Base-by-base conservation (phyloP, 2,797 vertebrate genomes). In the Chaetophractus vellerosus region DNA sequence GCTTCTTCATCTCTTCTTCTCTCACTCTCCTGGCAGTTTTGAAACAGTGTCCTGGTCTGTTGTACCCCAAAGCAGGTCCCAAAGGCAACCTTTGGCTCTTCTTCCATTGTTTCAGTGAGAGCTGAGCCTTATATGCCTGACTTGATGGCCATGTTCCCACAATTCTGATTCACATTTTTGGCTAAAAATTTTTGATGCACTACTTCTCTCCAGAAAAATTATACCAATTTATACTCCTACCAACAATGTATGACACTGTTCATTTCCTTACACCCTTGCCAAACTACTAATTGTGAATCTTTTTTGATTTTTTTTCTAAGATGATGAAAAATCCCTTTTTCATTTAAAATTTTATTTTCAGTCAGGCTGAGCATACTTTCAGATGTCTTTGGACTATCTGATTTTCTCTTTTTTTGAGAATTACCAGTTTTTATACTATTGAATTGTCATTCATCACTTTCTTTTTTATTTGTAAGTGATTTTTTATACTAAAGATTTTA, bases 401-500 rank as follows among this genome's bases (percentile, higher is more conserved):
- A 64, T 86, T 66, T 78, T 81, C 28, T 76, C 19, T 76, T 93
- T 74, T 84, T 84, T 84, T n/a, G 71, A 87, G 74, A 87, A 68
- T 80, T 57, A 55, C 8, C 28, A 38, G 5, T 74, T 87, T 19
- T 55, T 71, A 24, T 71, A 63, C 26, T 87, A 6, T 78, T 72
- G 55, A 68, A 45, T 64, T 74, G 16, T 88, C 72, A 87, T 90
- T 82, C n/a, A 57, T 90, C 23, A 84, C 38, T 80, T 85, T 33
- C 21, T 72, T 71, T 48, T 19, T 41, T 26, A 64, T 88, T 88
- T 81, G 2, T 88, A 88, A 82, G 23, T 82, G 33, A 45, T 88
- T 82, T 95, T 85, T 79, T 69, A 63, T 75, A 61, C 28, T 85
- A 63, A 96, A 91, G 24, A 69, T 59, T 93, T 91, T 80, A 89